Conservation (phyloP, 2,113 vertebrate genomes). For the Bagarius yarrelli region DNA sequence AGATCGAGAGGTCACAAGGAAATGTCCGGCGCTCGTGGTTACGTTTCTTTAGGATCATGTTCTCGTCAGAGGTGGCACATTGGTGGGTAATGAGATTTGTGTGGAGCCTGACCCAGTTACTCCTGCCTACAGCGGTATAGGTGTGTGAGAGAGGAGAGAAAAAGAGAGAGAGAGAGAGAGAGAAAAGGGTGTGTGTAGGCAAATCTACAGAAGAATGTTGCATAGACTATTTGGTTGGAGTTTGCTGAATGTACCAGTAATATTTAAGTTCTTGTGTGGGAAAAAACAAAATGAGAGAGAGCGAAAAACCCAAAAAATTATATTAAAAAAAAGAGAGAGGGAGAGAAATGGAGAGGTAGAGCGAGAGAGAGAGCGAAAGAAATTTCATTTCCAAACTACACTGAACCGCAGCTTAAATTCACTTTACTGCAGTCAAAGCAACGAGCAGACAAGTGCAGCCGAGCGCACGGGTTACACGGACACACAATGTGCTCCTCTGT, state of each 20-base stretch:
- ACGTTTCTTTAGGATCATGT: too few species aligned
- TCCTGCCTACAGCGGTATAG: constrained; percentile 37
- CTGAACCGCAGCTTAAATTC: not conserved
- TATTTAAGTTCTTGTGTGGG: constrained; percentile 8
- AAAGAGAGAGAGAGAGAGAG: not conserved
- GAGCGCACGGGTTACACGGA: constrained; percentile 16
- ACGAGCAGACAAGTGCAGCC: constrained; percentile 4
- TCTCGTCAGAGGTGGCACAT: constrained; percentile 4
- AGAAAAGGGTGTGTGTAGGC: constrained; percentile 7
- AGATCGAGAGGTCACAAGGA: too few species aligned
- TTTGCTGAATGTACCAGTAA: not conserved
- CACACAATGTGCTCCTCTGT: constrained; percentile 1
- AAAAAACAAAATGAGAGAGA: not conserved
- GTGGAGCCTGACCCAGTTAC: constrained; percentile 48
- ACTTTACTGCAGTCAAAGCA: constrained; percentile 12
- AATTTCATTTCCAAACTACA: constrained; percentile 18
- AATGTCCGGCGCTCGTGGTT: too few species aligned
- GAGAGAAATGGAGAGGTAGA: not conserved
- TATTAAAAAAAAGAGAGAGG: not conserved
- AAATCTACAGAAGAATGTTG: constrained; percentile 39
- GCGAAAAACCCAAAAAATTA: constrained; percentile 3
- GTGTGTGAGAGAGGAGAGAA: not conserved
- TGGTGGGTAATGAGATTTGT: constrained; percentile 50
- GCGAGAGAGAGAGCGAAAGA: not conserved
- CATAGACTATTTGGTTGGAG: constrained; percentile 22